These are phyloP conservation scores for Mustelus asterias DNA, from an alignment of 2,113 vertebrate species.

Conservation along the genomic window DNA sequence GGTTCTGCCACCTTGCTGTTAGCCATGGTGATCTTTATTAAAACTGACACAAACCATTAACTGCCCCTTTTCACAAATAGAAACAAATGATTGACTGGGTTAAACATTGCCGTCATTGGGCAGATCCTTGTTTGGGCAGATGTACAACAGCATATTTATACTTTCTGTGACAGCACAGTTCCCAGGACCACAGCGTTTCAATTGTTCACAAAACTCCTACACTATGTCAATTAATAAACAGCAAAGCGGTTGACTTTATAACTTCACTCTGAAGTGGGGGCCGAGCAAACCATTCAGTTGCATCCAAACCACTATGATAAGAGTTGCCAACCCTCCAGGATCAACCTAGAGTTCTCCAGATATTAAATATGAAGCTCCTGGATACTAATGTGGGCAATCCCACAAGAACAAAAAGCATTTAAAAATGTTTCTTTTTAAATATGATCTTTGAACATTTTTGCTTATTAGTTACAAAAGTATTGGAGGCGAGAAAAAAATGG, in stretches of 20 bases:
- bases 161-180: background rate
- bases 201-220: background rate
- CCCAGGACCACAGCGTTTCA: background rate
- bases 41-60: conserved; percentile 35
- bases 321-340: background rate
- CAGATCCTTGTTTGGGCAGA: background rate
- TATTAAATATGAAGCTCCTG: background rate
- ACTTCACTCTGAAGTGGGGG: background rate
- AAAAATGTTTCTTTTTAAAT: background rate
- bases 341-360: background rate
- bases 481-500: background rate
- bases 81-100: background rate
- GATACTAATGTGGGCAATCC: background rate
- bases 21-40: background rate
- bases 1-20: background rate
- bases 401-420: background rate
- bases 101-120: conserved; percentile 12
- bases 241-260: background rate
- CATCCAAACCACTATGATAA: background rate
- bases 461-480: background rate
- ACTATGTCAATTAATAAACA: background rate
- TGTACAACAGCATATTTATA: background rate
- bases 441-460: background rate
- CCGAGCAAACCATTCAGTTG: background rate
- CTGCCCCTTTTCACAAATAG: background rate